Evolutionary conservation across 2,113 vertebrate genomes (phyloP), one percentile per base, ranked within the genome.

Genomic region (Elanus axillaris): DNA sequence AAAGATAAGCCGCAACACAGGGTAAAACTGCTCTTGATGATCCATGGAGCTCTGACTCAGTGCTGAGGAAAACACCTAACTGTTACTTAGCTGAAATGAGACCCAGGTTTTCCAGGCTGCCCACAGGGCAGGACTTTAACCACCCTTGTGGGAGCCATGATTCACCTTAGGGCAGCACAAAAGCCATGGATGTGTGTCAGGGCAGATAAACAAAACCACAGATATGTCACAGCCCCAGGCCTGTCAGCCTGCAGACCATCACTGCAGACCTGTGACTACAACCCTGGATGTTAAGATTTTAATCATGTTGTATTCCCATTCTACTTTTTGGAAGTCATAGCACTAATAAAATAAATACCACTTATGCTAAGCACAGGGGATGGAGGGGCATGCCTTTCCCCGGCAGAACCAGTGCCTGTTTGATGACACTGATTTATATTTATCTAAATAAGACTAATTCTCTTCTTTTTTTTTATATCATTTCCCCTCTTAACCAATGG

Each of bases 271-370:
- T 36, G 21, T 2, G n/a, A 31, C 60, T 72, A 43, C n/a, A 67
- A 3, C 40, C 52, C 31, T 13, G 10, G 15, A 10, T 11, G 11
- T 21, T 58, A 40, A 45, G 17, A 36, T 31, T 59, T 81, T 1
- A 6, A 52, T n/a, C 48, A 34, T 3, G 0, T 2, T 11, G 0
- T 3, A 14, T 10, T 64, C 63, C 71, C 36, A 3, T 7, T 79
- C 71, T 38, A 5, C 48, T 50, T 73, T 76, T 21, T 48, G 53
- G 91, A 82, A 94, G 23, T 34, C 73, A 73, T 50, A n/a, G 62
- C 42, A 29, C 27, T 38, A 45, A 53, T 15, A 42, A 80, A 73
- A 83, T 29, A 74, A 94, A 8, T 14, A 34, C 2, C 48, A 47
- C 34, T 85, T 34, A 47, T 1, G 36, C 53, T 64, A 36, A 89